Base-by-base conservation (phyloP, 1,140 invertebrate genomes). In the Vollenhovia emeryi region DNA sequence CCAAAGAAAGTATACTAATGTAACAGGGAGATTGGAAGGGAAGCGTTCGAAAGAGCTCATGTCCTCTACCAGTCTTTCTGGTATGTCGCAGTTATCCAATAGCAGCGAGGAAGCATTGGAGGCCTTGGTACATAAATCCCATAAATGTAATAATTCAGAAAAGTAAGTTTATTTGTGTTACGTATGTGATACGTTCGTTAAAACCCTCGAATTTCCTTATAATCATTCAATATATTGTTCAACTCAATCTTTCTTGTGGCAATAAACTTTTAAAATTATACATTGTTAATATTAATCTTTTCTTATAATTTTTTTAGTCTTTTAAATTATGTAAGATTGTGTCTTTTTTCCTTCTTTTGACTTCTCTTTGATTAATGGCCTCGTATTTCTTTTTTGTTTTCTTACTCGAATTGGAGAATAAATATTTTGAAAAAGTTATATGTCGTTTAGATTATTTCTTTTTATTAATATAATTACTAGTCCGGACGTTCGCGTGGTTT, bases 51-150 rank as follows among this genome's bases (percentile, higher is more conserved):
- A 95, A 71, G 93, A 95, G 66, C 84, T 94, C 83, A 95, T 94
- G 93, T 93, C 93, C 84, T 95, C 94, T 84, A 94, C 93, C 68
- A 95, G 94, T 87, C 91, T 95, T 74, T 94, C 93, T 33, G 93
- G 94, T 62, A 94, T 95, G 93, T 95, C 94, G 18, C 94, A 95
- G 84, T 89, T 95, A 74, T 94, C 94, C 9, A 94, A 94, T 85
- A 94, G 94, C 84, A 95, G 93, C 86, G 94, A 95, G 69, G 94
- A 95, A 85, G 87, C 92, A 24, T 88, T 95, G 36, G 94, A 94
- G 86, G 92, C 94, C n/a, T 92, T 94, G 84, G 90, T 94, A 59
- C 92, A 94, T 78, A 93, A 92, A 84, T 90, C 92, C 52, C 90
- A 91, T 71, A 93, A 91, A 86, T 85, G 89, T 27, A 91, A 92